phyloP scores from a whole-genome alignment of 2,888 invertebrate species.

The Stenotaenia linearis region DNA sequence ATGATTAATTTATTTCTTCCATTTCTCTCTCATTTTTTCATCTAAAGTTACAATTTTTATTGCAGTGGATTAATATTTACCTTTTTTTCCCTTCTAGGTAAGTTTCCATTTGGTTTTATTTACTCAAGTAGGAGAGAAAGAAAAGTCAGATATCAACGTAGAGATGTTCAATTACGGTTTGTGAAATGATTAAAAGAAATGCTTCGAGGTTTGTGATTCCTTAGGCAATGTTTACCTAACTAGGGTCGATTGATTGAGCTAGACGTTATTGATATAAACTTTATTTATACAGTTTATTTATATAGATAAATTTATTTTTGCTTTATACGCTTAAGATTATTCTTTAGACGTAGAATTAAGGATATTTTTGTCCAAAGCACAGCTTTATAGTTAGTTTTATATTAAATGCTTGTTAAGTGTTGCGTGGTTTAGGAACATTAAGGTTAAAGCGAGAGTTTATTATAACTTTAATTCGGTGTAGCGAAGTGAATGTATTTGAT shows the following conservation, averaged over 20 bases:
- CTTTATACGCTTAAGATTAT: too few species aligned
- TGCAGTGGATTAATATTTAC: background rate
- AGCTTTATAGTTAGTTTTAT: too few species aligned
- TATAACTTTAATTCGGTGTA: background rate
- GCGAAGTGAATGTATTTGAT: background rate
- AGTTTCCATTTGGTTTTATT: conserved; percentile 3
- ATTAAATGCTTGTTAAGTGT: too few species aligned
- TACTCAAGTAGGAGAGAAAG: background rate
- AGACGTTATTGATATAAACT: too few species aligned
- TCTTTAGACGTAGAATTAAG: too few species aligned
- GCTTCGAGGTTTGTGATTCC: background rate
- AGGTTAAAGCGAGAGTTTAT: background rate
- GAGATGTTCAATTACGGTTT: background rate
- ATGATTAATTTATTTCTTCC: background rate
- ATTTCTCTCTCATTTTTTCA: too few species aligned
- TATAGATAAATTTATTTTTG: too few species aligned
- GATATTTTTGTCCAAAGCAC: too few species aligned
- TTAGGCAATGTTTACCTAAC: background rate
- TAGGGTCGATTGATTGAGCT: too few species aligned
- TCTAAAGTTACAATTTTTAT: background rate
- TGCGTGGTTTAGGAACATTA: too few species aligned
- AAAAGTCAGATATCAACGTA: background rate
- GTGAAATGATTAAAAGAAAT: background rate
- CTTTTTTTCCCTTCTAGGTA: background rate
- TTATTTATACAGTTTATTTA: too few species aligned